Evolutionary conservation across 2,797 vertebrate genomes (phyloP), one percentile per base, ranked within the genome.

Genomic region (Ctenosaura bakeri): DNA sequence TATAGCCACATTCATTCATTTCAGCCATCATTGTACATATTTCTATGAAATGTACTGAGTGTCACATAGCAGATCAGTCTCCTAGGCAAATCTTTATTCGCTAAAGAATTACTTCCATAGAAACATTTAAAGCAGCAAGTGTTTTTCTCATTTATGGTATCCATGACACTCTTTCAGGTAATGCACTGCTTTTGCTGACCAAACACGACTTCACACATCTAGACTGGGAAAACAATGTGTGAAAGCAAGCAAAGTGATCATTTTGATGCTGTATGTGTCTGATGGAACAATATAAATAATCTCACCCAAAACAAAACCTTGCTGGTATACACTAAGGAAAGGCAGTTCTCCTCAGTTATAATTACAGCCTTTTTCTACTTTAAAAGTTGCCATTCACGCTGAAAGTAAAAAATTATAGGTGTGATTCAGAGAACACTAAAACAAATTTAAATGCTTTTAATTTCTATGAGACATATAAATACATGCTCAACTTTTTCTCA

Each of bases 221-320:
- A 26, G 24, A 22, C 52, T 29, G 29, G n/a, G 22, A 86, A 74
- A 76, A 59, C 71, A 74, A 73, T 26, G 52, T 3, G 32, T 73
- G 84, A 52, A 76, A 24, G 56, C 73, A 85, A 74, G 71, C 22
- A 78, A 24, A 46, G 32, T n/a, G 50, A 54, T 71, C 42, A 52
- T 74, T 56, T 56, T 38, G 52, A 76, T 38, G 38, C 71, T 59
- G 24, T 32, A 29, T 35, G 56, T 46, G 18, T 38, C 73, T 76
- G 35, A 62, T 18, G 76, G 66, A 85, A 52, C 83, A 85, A 85
- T 52, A 85, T n/a, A 86, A 77, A 76, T 59, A 62, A 56, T 77
- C 73, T 62, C 54, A 24, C 42, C 13, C 4, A 56, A 86, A 77
- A 86, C 52, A n/a, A 62, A 59, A 12, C 8, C 35, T 32, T 86